Evolutionary conservation across 2,888 invertebrate species (phyloP).

Genomic region (Amorpha juglandis): DNA sequence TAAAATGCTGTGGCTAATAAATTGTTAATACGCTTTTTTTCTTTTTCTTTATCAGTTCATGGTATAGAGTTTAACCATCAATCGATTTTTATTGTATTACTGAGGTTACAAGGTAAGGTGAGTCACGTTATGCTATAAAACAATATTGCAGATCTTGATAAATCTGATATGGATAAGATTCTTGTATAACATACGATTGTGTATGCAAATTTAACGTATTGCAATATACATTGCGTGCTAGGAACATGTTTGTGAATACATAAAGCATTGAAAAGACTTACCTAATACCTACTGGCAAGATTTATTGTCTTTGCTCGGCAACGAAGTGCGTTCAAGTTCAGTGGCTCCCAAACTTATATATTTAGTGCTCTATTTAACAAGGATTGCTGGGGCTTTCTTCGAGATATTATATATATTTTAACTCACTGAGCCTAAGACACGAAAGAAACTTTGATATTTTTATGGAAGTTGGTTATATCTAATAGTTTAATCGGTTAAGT

Average conservation of each 20-base stretch:
- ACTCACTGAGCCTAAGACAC: constrained; percentile 31
- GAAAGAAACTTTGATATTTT: constrained; percentile 12
- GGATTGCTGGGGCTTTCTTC: constrained; percentile 9
- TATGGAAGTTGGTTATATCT: constrained; percentile 1
- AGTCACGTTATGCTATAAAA: constrained; percentile 54
- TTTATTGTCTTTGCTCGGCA: constrained; percentile 37
- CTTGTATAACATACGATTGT: constrained; percentile 54
- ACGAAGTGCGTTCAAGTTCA: constrained; percentile 29
- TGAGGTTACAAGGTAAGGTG: background rate
- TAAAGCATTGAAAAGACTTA: constrained; percentile 44
- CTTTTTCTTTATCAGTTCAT: background rate
- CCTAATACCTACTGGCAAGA: constrained; percentile 35
- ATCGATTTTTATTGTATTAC: constrained; percentile 1
- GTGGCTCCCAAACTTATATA: constrained; percentile 30
- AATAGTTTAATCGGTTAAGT: constrained; percentile 3
- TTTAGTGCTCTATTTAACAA: constrained; percentile 29
- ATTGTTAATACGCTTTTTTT: too few relatives aligned
- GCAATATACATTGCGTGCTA: constrained; percentile 46
- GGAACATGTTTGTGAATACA: constrained; percentile 48
- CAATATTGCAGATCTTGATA: constrained; percentile 58
- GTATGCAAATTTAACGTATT: constrained; percentile 53
- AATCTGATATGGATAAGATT: constrained; percentile 62
- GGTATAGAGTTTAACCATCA: constrained; percentile 30
- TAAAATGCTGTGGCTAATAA: too few relatives aligned
- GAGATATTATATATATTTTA: constrained; percentile 35